phyloP scores from a whole-genome alignment of 2,797 vertebrate genomes.

The Varecia variegata region DNA sequence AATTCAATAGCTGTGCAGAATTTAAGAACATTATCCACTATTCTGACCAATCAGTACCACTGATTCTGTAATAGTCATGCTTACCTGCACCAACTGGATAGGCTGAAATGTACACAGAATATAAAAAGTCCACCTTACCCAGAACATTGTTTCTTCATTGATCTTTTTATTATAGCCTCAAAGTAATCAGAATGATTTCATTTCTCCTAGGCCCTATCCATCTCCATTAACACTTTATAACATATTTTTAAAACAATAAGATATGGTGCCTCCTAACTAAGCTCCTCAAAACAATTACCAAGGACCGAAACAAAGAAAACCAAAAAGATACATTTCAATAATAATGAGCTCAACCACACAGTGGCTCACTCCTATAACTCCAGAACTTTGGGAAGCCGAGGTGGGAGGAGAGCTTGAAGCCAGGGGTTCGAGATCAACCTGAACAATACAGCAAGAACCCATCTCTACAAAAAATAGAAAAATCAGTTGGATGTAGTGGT shows the following conservation, averaged over 20 bases:
- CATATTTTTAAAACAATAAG: not conserved
- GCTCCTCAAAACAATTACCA: not conserved
- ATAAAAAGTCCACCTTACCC: not conserved
- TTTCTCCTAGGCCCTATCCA: no score
- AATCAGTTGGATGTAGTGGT: no score
- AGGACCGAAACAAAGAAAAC: not conserved
- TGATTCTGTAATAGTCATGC: not conserved
- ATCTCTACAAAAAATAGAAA: no score
- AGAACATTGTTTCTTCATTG: not conserved
- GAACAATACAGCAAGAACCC: no score
- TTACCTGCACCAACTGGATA: not conserved
- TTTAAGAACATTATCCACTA: not conserved
- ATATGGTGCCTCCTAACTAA: not conserved
- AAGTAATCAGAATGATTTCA: not conserved
- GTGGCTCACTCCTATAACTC: not conserved
- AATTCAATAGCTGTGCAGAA: not conserved
- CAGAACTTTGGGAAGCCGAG: no score
- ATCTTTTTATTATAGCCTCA: not conserved
- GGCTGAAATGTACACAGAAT: not conserved
- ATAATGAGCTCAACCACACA: not conserved
- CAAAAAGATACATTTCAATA: slow-evolving; percentile 16
- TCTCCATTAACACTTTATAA: not conserved
- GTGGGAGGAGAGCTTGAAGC: not conserved
- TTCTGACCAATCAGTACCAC: not conserved
- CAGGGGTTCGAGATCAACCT: not conserved